These are phyloP conservation scores for Zaprionus ghesquierei DNA, from an alignment of 1,140 invertebrate species.

Conservation along the genomic window DNA sequence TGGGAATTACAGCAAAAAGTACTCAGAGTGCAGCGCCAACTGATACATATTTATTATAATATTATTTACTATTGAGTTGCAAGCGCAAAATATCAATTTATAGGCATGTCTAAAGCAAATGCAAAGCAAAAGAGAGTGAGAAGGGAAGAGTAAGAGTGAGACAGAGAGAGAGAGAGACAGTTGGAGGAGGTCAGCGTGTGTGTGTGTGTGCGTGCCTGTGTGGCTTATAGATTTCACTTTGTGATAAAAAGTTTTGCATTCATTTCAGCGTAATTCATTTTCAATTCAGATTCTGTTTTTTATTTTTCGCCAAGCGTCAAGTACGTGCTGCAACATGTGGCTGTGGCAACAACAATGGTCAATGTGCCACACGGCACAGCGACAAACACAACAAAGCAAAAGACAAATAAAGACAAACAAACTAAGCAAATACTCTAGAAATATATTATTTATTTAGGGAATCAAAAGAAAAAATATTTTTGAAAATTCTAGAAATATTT, in stretches of 20 bases:
- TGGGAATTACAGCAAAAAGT: background rate
- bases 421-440: conserved; percentile 1
- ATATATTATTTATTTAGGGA: background rate
- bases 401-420: background rate
- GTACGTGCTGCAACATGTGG: conserved; percentile 69
- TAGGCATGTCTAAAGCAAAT: conserved; percentile 24
- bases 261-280: conserved; percentile 67
- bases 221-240: conserved; percentile 65
- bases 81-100: conserved; percentile 13
- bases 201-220: conserved; percentile 21
- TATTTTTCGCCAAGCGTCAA: conserved; percentile 38
- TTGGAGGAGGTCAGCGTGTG: background rate
- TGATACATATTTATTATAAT: background rate
- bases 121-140: background rate
- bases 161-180: background rate
- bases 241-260: conserved; percentile 69
- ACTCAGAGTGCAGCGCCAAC: background rate
- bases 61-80: background rate
- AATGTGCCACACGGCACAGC: conserved; percentile 7
- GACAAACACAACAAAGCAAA: background rate
- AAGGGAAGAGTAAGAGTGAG: background rate
- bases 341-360: conserved; percentile 33
- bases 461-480: too few species aligned
- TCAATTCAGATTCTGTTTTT: conserved; percentile 63
- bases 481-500: too few species aligned